Conservation (phyloP, 2,113 vertebrate species). For the Paradoxurus hermaphroditus region DNA sequence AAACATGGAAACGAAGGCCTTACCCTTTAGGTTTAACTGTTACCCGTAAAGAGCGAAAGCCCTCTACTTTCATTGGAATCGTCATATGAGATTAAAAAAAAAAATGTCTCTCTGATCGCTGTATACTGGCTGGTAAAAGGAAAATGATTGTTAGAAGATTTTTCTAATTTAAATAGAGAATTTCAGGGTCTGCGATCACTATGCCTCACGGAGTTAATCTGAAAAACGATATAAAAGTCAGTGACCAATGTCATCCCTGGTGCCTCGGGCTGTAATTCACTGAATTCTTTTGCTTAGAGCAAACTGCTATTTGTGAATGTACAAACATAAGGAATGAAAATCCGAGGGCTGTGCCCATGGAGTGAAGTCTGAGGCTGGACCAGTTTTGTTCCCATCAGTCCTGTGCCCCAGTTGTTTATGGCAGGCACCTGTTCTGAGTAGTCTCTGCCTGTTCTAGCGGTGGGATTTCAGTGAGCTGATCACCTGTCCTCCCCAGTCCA, state of each 20-base stretch:
- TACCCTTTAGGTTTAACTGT: background rate
- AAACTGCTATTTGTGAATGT: background rate
- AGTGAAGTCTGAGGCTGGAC: background rate
- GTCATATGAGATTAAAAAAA: background rate
- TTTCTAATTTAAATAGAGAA: background rate
- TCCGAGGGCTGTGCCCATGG: background rate
- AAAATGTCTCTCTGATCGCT: background rate
- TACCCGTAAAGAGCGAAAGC: background rate
- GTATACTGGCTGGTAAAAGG: background rate
- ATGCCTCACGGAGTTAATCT: background rate
- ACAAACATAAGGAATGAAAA: background rate
- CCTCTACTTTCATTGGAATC: background rate
- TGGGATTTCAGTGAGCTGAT: background rate
- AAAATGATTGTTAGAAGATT: background rate
- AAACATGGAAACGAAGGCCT: background rate
- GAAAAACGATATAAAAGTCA: background rate
- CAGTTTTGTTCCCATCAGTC: background rate
- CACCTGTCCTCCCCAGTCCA: background rate
- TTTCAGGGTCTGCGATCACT: background rate
- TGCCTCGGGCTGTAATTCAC: background rate
- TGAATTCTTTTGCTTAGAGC: background rate
- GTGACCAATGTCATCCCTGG: background rate
- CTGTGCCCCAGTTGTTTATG: too few species aligned
- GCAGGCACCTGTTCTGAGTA: background rate
- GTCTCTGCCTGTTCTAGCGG: background rate